These are phyloP conservation scores for Procambarus virginalis DNA, from an alignment of 1,140 invertebrate genomes.

Conservation along the genomic window DNA sequence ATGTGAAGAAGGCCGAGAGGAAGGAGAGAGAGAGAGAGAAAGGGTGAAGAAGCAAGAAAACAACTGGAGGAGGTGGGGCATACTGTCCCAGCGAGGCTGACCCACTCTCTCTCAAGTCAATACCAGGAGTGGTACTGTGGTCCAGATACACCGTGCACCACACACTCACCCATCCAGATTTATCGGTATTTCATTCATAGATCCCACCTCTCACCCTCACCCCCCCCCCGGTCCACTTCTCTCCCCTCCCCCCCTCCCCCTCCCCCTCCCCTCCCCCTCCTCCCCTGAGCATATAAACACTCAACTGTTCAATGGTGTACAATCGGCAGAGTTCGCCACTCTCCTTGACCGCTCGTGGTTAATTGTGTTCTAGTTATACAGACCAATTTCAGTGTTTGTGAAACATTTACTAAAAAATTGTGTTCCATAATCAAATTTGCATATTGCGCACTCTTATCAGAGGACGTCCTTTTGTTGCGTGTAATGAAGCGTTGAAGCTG, in stretches of 20 bases:
- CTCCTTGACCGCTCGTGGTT: too few species aligned
- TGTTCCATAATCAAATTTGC: background rate
- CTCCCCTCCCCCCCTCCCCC: too few species aligned
- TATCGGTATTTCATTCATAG: slow-evolving; percentile 14
- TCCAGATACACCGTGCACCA: background rate
- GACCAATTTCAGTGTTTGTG: background rate
- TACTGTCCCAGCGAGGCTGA: too few species aligned
- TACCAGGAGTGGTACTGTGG: background rate
- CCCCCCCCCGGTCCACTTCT: too few species aligned
- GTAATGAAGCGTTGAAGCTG: background rate
- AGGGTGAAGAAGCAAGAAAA: too few species aligned
- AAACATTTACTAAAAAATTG: background rate
- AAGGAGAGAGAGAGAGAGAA: too few species aligned
- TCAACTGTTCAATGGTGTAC: too few species aligned
- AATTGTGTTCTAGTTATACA: background rate
- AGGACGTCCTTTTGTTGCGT: background rate
- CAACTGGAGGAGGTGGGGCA: too few species aligned
- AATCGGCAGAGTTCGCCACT: too few species aligned
- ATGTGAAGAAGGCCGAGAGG: too few species aligned
- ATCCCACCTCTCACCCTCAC: background rate
- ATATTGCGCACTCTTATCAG: background rate
- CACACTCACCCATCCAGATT: background rate
- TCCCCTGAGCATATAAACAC: too few species aligned
- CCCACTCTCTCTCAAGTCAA: background rate
- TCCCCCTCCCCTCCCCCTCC: too few species aligned